Evolutionary conservation across 2,888 invertebrate genomes (phyloP), one percentile per base, ranked within the genome.

Genomic region (Drosophila longiperda): DNA sequence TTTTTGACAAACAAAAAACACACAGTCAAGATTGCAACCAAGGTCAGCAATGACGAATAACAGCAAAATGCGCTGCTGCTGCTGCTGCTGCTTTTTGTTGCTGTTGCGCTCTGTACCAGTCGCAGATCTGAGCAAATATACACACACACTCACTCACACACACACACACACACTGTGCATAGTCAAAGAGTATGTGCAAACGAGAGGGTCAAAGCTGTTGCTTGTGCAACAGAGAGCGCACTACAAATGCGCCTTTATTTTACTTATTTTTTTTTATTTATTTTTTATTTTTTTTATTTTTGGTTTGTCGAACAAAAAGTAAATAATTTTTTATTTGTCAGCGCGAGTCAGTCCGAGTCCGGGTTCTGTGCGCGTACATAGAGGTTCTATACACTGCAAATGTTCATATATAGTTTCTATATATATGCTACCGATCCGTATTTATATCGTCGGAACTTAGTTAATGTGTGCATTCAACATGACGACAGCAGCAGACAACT

Each of bases 11-110:
- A 59, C 66, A 67, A 69, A 17, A 54, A n/a, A 78, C 59, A 74
- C 78, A 71, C 72, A 66, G 58, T 52, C 66, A 84, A 90, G 90
- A 90, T 90, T 90, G 90, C 90, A 91, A 89, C 86, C 90, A 90
- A 90, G 90, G 90, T 90, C 90, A 85, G 79, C 80, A 83, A 78
- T 91, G 90, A 90, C 91, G 91, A 91, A 87, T 87, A 87, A 82
- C 85, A 87, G 76, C 85, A 83, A 83, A 91, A 90, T 90, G 91
- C 90, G 89, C 87, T 79, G 78, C 76, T 72, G 72, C 12, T 26
- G 45, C 68, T 72, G 42, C 34, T 64, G 40, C 17, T 65, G 52
- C 11, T 62, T 66, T 50, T 55, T 55, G 57, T 68, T 54, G 73
- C 48, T 79, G 60, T 58, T 65, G 75, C 61, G 26, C 54, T 69